Evolutionary conservation across 2,888 invertebrate genomes (phyloP), one percentile per base, ranked within the genome.

Genomic region (Dasysyrphus albostriatus): DNA sequence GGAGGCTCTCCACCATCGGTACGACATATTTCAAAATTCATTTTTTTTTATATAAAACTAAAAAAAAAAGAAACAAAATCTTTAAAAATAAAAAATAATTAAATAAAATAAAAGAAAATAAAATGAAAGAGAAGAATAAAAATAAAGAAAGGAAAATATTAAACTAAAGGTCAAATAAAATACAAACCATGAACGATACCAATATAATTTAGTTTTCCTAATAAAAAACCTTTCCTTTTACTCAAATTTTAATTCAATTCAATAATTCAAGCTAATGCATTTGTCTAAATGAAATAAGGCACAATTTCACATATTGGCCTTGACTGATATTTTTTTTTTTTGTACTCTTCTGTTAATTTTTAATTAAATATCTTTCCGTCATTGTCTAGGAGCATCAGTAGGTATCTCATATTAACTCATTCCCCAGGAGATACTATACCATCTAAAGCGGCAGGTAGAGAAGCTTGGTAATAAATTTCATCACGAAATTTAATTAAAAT

Each of bases 401-500:
- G 72, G 73, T 76, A 82, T 85, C 84, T 83, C 83, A 83, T 83
- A 83, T 83, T 74, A 59, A 73, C 73, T 58, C 83, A 74, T 83
- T 79, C 74, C 78, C 24, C 54, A 54, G 39, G 61, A 44, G 84
- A 79, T 58, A 82, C 32, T 84, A n/a, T n/a, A 72, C 81, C 72
- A 73, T 72, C 76, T 39, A 76, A 73, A 72, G 76, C 72, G 76
- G 70, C 81, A 72, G 81, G 84, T 81, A 76, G 84, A 80, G n/a
- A 76, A 58, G 32, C 84, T 77, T 59, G 72, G 84, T 82, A 85
- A 85, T 85, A 85, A 85, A 85, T 84, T 84, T 84, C 81, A 81
- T 81, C 84, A 84, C 81, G 84, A 84, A 84, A 84, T 84, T 84
- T 84, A 84, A 84, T 84, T 84, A 84, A 84, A 81, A 84, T 84